Evolutionary conservation across 2,113 vertebrate genomes (phyloP), one percentile per base, ranked within the genome.

Genomic region (Actinemys pallida): DNA sequence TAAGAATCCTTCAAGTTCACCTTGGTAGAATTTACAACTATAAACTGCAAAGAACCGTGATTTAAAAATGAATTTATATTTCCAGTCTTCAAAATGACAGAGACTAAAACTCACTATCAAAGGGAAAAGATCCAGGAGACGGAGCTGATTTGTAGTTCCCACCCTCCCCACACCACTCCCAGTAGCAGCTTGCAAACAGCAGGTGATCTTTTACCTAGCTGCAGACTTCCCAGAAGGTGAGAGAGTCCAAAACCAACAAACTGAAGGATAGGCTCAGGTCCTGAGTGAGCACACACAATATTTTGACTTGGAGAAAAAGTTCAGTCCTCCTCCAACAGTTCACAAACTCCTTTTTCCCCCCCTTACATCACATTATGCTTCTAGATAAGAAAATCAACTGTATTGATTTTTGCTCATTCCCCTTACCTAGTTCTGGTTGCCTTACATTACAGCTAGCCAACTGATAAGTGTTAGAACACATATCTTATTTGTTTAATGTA

Each of bases 31-130:
- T 5, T 3, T 72, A 45, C 25, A 88, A 75, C 14, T 45, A 17
- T 35, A 6, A 80, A 50, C 49, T 56, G 53, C 54, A 89, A 93
- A 83, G 62, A 96, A 92, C 7, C 76, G 53, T 50, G n/a, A 4
- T 94, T 93, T 93, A 84, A 88, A 83, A 57, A 89, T 90, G 76
- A 86, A 69, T 42, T 13, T 80, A 75, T 75, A 91, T 83, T 93
- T 95, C 90, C 49, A 89, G 83, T 53, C 17, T 94, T 82, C 95
- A 42, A 95, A 92, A 22, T 83, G 75, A 90, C 72, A 92, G 84
- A 96, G 92, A 52, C 76, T 94, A 93, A 95, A 90, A 57, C 35
- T 90, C 29, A 35, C 35, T 93, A 78, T 19, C 79, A 94, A 92
- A 93, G 45, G 6, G 29, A 95, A 95, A 65, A 47, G 54, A 91